Base-by-base conservation (phyloP, 2,888 invertebrate genomes). In the Eupithecia exiguata region DNA sequence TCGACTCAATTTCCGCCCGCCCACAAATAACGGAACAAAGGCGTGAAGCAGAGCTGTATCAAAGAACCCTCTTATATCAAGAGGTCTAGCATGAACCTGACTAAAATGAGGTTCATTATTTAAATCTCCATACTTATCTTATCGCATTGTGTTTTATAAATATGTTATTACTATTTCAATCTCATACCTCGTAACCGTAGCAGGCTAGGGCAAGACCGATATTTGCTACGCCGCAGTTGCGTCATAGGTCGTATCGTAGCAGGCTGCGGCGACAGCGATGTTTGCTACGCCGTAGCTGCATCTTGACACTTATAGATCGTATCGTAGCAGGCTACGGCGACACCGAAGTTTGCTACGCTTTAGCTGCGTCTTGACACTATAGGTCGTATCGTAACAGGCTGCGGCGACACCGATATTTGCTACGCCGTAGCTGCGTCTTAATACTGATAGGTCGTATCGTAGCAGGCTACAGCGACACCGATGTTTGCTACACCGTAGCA, bases 21-120 rank as follows among this genome's bases (percentile, higher is more conserved):
- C 36, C 30, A 35, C 65, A 73, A 73, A 70, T 61, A 68, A 74
- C 35, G 25, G n/a, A 61, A 67, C 43, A 67, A 71, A 71, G n/a
- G 53, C 16, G 49, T 70, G 49, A 69, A 46, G 66, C 58, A 66
- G 25, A 67, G n/a, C 40, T 69, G 40, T 70, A 63, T 63, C 68
- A 69, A 40, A 65, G 49, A 63, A 38, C 36, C 62, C 69, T 70
- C 38, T 58, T 58, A 69, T 65, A 43, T 58, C 21, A 40, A 49
- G 35, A 62, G 62, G 62, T 16, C 30, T 61, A 61, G 58, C 61
- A 30, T 30, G 21, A 53, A 61, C 16, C 25, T 30, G 61, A 14
- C 6, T 61, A 12, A 53, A 53, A 53, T 58, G 25, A 58, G 58
- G 12, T n/a, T 58, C 53, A 58, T 35, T 62, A 0, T 62, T 62